phyloP scores from a whole-genome alignment of 2,113 vertebrate genomes.

The Sceloporus undulatus region DNA sequence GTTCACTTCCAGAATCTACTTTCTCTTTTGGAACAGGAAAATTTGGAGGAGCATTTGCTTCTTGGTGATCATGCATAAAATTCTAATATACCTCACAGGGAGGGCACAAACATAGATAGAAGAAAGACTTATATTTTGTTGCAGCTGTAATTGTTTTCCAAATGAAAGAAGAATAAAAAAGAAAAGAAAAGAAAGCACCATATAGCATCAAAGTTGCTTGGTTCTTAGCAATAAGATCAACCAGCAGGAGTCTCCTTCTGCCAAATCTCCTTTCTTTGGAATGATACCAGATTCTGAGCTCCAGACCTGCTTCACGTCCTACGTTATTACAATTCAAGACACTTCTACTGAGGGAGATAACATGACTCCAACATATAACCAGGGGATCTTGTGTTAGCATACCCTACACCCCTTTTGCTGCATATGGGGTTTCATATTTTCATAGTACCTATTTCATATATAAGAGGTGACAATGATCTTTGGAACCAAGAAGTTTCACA shows the following conservation, averaged over 20 bases:
- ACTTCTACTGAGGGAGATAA: background rate
- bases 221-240: background rate
- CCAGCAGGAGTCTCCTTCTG: background rate
- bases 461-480: too few relatives aligned
- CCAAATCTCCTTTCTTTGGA: background rate
- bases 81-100: background rate
- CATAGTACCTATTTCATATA: too few relatives aligned
- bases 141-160: slow-evolving; percentile 57
- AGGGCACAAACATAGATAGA: background rate
- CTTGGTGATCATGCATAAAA: background rate
- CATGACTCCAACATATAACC: background rate
- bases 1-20: slow-evolving; percentile 13
- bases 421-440: too few relatives aligned
- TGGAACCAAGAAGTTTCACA: too few relatives aligned
- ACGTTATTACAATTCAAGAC: background rate
- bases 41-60: background rate
- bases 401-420: too few relatives aligned
- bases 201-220: slow-evolving; percentile 59
- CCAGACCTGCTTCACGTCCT: background rate
- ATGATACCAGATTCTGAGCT: background rate
- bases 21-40: slow-evolving; percentile 15
- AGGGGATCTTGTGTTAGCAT: background rate
- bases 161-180: slow-evolving; percentile 57
- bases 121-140: slow-evolving; percentile 41
- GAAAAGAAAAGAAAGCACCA: slow-evolving; percentile 57